Percentiles rank a stretch among this genome's conserved stretches.
Conservation (phyloP, 2,113 vertebrate species). For the Siniperca chuatsi region DNA sequence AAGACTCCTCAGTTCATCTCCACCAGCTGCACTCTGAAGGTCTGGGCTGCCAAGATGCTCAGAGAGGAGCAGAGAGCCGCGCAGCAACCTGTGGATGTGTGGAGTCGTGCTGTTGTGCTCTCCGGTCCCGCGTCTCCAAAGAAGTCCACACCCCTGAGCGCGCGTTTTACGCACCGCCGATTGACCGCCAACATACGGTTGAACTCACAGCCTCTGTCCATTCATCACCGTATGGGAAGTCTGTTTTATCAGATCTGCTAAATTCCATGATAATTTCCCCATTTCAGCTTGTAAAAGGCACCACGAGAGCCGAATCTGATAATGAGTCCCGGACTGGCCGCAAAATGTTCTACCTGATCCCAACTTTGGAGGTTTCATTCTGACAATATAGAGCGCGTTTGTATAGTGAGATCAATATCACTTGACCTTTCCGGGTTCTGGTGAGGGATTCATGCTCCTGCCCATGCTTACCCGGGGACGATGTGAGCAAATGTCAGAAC, state of each 20-base stretch:
- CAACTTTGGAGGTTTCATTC: conserved; percentile 45
- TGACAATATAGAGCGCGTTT: conserved; percentile 61
- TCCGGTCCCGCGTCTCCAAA: conserved; percentile 57
- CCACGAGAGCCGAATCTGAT: background rate
- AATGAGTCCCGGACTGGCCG: conserved; percentile 1
- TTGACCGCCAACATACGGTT: background rate
- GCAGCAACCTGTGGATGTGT: conserved; percentile 70
- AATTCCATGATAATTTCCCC: background rate
- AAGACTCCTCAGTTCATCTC: conserved; percentile 7
- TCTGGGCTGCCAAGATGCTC: conserved; percentile 9
- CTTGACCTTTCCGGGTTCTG: conserved; percentile 73
- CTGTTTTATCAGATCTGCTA: background rate
- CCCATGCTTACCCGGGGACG: conserved; percentile 64
- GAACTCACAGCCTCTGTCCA: background rate
- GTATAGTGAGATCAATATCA: conserved; percentile 71
- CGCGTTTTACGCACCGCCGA: conserved; percentile 73
- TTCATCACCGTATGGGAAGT: background rate
- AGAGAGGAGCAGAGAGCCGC: background rate
- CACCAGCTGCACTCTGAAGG: background rate
- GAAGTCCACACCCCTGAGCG: conserved; percentile 65
- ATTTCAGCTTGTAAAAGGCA: background rate
- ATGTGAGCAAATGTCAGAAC: conserved; percentile 80
- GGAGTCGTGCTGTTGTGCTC: conserved; percentile 41
- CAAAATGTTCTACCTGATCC: conserved; percentile 22
- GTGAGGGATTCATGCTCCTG: conserved; percentile 64